phyloP scores from a whole-genome alignment of 2,113 vertebrate species.

The Fulmarus glacialis region DNA sequence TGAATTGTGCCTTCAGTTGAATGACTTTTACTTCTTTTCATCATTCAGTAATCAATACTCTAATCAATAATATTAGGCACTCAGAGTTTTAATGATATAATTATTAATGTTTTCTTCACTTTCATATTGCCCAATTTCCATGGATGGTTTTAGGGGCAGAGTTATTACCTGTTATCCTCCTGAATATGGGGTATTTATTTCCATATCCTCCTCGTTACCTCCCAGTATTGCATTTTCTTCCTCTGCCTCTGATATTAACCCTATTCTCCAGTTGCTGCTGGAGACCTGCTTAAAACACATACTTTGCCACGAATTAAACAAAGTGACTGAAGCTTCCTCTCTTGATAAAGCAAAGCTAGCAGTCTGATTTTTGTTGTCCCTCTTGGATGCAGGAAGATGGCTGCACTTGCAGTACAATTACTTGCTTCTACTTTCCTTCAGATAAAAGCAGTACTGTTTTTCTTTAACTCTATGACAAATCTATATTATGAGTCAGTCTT shows the following conservation, averaged over 20 bases:
- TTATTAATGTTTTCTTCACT: background rate
- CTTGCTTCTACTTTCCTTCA: constrained; percentile 15
- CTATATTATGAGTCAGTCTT: constrained; percentile 51
- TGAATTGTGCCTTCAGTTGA: background rate
- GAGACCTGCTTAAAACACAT: background rate
- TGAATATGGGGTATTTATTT: background rate
- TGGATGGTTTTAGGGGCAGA: background rate
- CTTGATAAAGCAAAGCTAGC: background rate
- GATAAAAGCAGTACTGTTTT: constrained; percentile 28
- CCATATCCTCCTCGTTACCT: background rate
- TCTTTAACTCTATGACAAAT: constrained; percentile 17
- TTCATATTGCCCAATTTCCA: background rate
- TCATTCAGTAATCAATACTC: background rate
- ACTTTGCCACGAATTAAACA: background rate
- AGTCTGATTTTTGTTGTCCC: background rate
- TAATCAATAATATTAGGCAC: background rate
- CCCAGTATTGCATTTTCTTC: background rate
- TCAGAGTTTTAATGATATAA: background rate
- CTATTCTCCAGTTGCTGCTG: background rate
- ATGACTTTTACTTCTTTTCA: background rate
- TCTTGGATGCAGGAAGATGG: background rate
- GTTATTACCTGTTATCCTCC: background rate
- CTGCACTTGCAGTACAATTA: background rate
- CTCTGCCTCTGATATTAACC: background rate
- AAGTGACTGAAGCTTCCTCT: background rate